Base-by-base conservation (phyloP, 2,888 invertebrate genomes). In the Neoascia interrupta region DNA sequence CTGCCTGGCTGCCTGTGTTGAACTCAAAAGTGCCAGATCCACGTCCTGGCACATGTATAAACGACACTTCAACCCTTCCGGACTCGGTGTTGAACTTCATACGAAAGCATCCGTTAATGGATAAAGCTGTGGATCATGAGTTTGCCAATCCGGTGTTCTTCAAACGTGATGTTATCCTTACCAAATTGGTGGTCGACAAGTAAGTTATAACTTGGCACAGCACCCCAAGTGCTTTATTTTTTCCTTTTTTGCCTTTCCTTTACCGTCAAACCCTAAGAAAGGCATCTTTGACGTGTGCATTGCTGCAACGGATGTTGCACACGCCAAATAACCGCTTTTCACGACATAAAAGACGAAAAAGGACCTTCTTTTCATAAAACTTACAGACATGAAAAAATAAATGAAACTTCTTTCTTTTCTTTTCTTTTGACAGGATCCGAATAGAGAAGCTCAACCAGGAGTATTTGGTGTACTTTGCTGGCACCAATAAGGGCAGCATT, bases 41-140 rank as follows among this genome's bases (percentile, higher is more conserved):
- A 4, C 91, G 98, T 82, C 98, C 98, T 0, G 98, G 98, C 66
- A 95, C 96, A 81, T 98, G 98, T 88, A 96, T 96, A 68, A 96
- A 97, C 85, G 97, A 98, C 86, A 97, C 98, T 0, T 94, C 96
- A 81, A 94, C 95, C 0, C 90, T 98, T 80, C 97, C 97, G 21
- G 97, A 97, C 88, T 94, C 95, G 13, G 97, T 98, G 45, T 91
- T 98, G 82, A 98, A 98, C 90, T 99, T 99, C 90, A 97, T 99
- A 84, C 94, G 97, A 84, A 96, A 96, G 28, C 99, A 99, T 90
- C 97, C 99, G 1, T 91, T 99, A 81, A 98, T 99, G 98, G 98
- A 99, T 89, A 95, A 95, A 41, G 97, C 98, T 3, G 97, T 99
- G 51, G 94, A 95, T 83, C 97, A 97, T 89, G 96, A 96, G 88